Conservation (phyloP, 2,888 invertebrate species). For the Dasysyrphus tricinctus region DNA sequence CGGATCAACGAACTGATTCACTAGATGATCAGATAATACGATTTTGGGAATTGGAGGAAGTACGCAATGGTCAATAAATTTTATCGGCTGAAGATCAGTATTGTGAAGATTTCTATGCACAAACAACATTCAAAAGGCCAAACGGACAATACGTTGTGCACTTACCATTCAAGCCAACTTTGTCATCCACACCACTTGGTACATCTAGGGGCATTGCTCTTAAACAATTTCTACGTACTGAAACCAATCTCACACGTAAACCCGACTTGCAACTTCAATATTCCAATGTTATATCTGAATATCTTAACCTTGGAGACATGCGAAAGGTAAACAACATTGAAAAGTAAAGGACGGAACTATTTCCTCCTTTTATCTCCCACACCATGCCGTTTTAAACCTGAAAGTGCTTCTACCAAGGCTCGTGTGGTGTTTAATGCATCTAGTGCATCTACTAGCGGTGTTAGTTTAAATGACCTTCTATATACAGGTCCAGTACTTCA, state of each 20-base stretch:
- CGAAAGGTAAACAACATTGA: too few relatives aligned
- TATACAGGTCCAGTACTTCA: slow-evolving; percentile 75
- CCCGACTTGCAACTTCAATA: background rate
- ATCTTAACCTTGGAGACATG: background rate
- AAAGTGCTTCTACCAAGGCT: too few relatives aligned
- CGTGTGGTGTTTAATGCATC: too few relatives aligned
- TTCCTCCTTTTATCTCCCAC: too few relatives aligned
- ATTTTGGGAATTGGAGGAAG: background rate
- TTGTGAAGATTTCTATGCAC: background rate
- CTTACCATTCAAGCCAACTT: background rate
- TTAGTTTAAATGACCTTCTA: slow-evolving; percentile 42
- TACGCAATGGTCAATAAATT: background rate
- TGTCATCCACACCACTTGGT: background rate
- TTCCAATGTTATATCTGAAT: background rate
- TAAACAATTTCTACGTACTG: background rate
- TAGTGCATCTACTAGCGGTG: background rate
- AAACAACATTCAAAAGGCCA: background rate
- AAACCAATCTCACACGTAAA: background rate
- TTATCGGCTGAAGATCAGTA: background rate
- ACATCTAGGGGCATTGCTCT: background rate
- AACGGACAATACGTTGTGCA: background rate
- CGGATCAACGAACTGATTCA: background rate
- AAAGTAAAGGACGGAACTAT: too few relatives aligned
- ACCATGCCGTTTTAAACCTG: too few relatives aligned
- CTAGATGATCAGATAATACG: background rate